These are phyloP conservation scores for Lepeophtheirus nordmannii DNA, from an alignment of 2,888 invertebrate genomes.

Conservation along the genomic window DNA sequence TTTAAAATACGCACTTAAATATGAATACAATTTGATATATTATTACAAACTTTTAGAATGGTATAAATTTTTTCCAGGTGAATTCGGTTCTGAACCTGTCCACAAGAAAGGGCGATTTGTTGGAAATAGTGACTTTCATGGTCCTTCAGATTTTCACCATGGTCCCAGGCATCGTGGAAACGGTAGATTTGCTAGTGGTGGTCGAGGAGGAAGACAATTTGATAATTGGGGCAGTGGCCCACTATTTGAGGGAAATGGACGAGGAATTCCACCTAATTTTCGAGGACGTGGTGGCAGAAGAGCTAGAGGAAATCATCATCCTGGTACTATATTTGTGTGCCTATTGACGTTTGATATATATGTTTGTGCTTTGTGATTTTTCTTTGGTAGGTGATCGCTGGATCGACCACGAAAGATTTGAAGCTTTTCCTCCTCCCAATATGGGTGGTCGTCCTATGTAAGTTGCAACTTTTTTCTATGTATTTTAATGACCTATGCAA, in stretches of 20 bases:
- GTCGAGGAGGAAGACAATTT: neutral
- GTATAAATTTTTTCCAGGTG: too few species aligned
- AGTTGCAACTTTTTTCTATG: neutral
- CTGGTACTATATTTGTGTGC: neutral
- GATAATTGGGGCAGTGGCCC: neutral
- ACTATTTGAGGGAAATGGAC: neutral
- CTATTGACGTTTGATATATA: too few species aligned
- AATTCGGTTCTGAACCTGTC: too few species aligned
- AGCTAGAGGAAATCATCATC: neutral
- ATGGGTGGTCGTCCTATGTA: neutral
- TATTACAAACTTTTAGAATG: too few species aligned
- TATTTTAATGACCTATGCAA: neutral
- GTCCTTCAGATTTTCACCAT: neutral
- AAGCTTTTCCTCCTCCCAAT: neutral
- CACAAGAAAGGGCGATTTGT: too few species aligned
- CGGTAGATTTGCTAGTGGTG: neutral
- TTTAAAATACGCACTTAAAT: too few species aligned
- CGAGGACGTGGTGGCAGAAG: neutral
- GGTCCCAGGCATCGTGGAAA: neutral
- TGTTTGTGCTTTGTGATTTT: neutral
- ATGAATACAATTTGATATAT: too few species aligned
- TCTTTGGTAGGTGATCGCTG: neutral
- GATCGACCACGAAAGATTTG: neutral
- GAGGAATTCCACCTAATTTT: neutral
- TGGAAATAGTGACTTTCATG: neutral